These are phyloP conservation scores for Hydrolagus colliei DNA, from an alignment of 2,797 vertebrate species.

Conservation along the genomic window DNA sequence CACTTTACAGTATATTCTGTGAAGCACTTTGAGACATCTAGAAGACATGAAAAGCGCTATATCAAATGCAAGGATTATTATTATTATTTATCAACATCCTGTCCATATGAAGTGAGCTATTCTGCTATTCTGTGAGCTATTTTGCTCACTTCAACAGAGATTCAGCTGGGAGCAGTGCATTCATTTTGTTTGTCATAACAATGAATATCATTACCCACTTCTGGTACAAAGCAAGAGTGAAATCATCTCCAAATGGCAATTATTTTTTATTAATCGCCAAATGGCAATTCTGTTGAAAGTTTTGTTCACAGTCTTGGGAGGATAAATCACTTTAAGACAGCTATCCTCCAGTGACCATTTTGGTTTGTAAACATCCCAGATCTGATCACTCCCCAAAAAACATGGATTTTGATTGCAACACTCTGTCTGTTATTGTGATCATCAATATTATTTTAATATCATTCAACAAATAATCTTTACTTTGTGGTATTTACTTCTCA, in stretches of 20 bases:
- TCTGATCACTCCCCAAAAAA: constrained; percentile 21
- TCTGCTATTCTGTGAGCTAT: no score
- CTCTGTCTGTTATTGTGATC: background rate
- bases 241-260: background rate
- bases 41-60: no score
- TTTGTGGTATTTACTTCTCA: background rate
- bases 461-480: no score
- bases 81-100: no score
- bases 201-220: constrained; percentile 12
- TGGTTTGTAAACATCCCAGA: constrained; percentile 3
- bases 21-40: no score
- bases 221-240: constrained; percentile 1
- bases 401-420: constrained; percentile 23
- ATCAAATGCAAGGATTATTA: no score
- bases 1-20: no score
- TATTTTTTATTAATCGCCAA: constrained; percentile 16
- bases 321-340: constrained; percentile 23
- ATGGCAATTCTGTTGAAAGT: background rate
- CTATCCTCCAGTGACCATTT: constrained; percentile 6
- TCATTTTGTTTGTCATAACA: constrained; percentile 12
- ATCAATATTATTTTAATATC: background rate
- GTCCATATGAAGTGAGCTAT: no score
- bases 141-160: no score
- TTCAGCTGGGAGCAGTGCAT: no score
- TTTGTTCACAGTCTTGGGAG: background rate